phyloP scores from a whole-genome alignment of 1,140 invertebrate species.

The Caligus rogercresseyi region DNA sequence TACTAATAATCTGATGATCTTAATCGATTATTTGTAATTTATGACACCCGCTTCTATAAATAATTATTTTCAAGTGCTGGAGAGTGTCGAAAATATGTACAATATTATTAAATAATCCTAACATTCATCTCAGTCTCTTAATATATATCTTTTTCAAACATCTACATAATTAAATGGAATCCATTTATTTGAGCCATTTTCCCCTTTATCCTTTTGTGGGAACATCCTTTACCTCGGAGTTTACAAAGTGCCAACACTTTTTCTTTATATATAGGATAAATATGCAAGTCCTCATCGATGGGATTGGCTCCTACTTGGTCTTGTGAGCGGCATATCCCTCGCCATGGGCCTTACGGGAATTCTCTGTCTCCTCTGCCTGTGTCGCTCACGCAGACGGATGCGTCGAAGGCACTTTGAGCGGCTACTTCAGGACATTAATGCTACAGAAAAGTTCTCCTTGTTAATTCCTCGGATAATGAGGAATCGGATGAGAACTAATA shows the following conservation, averaged over 20 bases:
- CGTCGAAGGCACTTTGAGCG: not conserved
- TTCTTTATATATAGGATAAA: not conserved
- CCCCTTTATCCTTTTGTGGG: not conserved
- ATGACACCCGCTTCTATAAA: no score
- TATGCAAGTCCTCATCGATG: not conserved
- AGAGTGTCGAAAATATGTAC: no score
- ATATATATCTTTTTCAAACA: no score
- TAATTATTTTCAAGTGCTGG: no score
- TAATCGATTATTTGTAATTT: no score
- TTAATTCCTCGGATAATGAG: not conserved
- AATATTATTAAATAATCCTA: no score
- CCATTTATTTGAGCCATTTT: not conserved
- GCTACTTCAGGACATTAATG: conserved; percentile 4
- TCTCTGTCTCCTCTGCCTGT: not conserved
- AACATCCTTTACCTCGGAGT: not conserved
- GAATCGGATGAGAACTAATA: no score
- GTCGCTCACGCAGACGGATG: not conserved
- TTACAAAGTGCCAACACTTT: no score
- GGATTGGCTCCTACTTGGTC: not conserved
- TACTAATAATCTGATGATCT: no score
- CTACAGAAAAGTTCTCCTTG: conserved; percentile 7
- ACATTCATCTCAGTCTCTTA: no score
- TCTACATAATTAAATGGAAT: no score
- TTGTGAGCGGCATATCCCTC: not conserved
- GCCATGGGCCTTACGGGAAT: not conserved